These are phyloP conservation scores for Drosophila murphyi DNA, from an alignment of 1,140 invertebrate species.

Conservation along the genomic window DNA sequence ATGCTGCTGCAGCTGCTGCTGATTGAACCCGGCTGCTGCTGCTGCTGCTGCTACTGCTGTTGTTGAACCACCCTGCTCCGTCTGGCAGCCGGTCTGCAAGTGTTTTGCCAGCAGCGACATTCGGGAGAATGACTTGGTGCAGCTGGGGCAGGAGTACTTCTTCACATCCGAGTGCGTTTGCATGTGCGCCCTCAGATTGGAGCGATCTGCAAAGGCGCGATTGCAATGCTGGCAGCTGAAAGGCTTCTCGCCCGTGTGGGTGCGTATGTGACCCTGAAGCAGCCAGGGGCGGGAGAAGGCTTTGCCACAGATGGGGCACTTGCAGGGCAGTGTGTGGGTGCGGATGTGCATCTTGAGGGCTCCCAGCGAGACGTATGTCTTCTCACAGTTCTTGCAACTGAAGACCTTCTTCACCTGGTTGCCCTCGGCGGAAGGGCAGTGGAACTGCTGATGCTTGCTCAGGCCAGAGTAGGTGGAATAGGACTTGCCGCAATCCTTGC, in stretches of 20 bases:
- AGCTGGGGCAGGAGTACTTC: constrained; percentile 96
- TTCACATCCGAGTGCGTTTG: constrained; percentile 99
- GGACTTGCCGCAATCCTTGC: constrained; percentile 96
- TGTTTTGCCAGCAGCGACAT: constrained; percentile 98
- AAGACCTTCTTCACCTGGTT: constrained; percentile 96
- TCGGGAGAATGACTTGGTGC: constrained; percentile 97
- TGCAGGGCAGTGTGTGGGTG: constrained; percentile 98
- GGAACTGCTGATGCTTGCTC: constrained; percentile 98
- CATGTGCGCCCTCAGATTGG: constrained; percentile 97
- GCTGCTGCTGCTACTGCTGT: neutral
- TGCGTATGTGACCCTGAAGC: constrained; percentile 96
- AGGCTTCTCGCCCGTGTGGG: constrained; percentile 98
- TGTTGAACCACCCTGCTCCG: constrained; percentile 28
- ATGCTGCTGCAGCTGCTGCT: constrained; percentile 72
- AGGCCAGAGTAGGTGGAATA: constrained; percentile 98
- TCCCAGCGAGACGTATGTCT: constrained; percentile 97
- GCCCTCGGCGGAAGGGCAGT: constrained; percentile 93
- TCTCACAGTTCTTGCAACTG: constrained; percentile 98
- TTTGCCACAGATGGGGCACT: constrained; percentile 98
- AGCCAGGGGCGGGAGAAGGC: constrained; percentile 98
- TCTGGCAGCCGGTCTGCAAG: constrained; percentile 92
- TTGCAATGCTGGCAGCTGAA: constrained; percentile 98
- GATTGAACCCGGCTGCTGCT: constrained; percentile 51
- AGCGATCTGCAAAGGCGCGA: constrained; percentile 97
- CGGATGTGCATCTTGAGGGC: constrained; percentile 99